Evolutionary conservation across 2,113 vertebrate species (phyloP).

Genomic region (Sander vitreus): DNA sequence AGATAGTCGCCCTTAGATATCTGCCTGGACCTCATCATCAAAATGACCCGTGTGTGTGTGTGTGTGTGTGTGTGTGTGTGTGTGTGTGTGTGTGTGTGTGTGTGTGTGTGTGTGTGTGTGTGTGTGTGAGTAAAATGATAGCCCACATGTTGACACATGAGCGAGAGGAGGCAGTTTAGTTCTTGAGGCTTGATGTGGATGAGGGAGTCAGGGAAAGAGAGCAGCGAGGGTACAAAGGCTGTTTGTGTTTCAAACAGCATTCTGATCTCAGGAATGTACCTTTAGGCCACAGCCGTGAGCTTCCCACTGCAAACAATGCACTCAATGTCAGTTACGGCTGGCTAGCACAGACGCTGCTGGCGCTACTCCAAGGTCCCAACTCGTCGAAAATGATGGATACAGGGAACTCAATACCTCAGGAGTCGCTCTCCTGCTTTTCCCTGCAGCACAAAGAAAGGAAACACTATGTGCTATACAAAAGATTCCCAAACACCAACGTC

Average conservation of each 20-base stretch:
- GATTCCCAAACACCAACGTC: constrained; percentile 47
- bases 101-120: constrained; percentile 6
- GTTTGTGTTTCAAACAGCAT: constrained; percentile 89
- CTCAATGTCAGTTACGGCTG: constrained; percentile 91
- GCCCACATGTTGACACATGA: constrained; percentile 88
- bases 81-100: constrained; percentile 10
- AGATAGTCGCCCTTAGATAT: constrained; percentile 10
- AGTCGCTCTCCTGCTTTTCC: constrained; percentile 83
- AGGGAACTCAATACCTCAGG: constrained; percentile 88
- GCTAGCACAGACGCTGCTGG: constrained; percentile 84
- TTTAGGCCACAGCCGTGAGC: constrained; percentile 85
- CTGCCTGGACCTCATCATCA: constrained; percentile 63
- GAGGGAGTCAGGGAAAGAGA: constrained; percentile 79
- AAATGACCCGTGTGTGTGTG: constrained; percentile 53
- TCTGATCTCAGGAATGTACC: constrained; percentile 90
- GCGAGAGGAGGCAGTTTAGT: constrained; percentile 75
- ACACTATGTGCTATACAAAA: constrained; percentile 58
- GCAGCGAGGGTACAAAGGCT: constrained; percentile 86
- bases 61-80: constrained; percentile 13
- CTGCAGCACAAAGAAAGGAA: constrained; percentile 79
- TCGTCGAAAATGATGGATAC: constrained; percentile 91
- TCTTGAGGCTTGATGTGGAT: constrained; percentile 81
- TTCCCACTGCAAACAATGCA: constrained; percentile 87
- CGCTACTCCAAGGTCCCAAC: constrained; percentile 84
- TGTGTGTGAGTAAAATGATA: constrained; percentile 81